Percentiles rank a stretch among this genome's conserved stretches.
Evolutionary conservation across 2,888 invertebrate species (phyloP).

Genomic region (Orchesellides sinensis): DNA sequence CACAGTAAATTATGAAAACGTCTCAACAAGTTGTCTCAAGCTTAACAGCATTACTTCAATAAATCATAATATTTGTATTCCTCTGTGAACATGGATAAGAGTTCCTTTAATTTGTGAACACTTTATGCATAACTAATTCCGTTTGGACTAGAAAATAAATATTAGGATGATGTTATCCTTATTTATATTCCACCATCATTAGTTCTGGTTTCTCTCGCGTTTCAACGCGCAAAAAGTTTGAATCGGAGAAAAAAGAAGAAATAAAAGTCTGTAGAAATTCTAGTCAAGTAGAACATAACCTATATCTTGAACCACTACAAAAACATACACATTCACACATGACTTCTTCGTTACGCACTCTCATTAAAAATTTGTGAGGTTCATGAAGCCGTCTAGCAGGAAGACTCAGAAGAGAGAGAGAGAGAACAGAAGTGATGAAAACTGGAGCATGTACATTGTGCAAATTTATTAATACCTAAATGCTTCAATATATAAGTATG

Average conservation of each 20-base stretch:
- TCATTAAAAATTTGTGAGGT: slow-evolving; percentile 1
- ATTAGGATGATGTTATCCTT: background rate
- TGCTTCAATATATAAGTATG: slow-evolving; percentile 14
- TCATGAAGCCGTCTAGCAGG: too few relatives aligned
- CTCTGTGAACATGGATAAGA: background rate
- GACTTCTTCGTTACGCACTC: slow-evolving; percentile 12
- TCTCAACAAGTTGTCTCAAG: slow-evolving; percentile 51
- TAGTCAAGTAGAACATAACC: slow-evolving; percentile 16
- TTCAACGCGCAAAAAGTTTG: slow-evolving; percentile 17
- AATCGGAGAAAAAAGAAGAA: slow-evolving; percentile 3
- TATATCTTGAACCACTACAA: background rate
- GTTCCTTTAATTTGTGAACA: slow-evolving; percentile 2
- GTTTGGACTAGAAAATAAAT: background rate
- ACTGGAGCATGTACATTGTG: slow-evolving; percentile 16
- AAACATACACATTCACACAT: slow-evolving; percentile 13
- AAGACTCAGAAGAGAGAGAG: too few relatives aligned
- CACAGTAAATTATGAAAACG: background rate
- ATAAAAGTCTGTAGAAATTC: slow-evolving; percentile 15
- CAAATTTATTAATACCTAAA: slow-evolving; percentile 19
- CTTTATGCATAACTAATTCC: background rate
- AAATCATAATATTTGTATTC: background rate
- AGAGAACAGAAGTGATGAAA: slow-evolving; percentile 1
- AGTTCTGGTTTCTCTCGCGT: slow-evolving; percentile 41
- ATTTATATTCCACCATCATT: background rate
- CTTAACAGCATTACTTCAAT: background rate